Evolutionary conservation across 1,140 invertebrate species (phyloP).

Genomic region (Saccostrea echinata): DNA sequence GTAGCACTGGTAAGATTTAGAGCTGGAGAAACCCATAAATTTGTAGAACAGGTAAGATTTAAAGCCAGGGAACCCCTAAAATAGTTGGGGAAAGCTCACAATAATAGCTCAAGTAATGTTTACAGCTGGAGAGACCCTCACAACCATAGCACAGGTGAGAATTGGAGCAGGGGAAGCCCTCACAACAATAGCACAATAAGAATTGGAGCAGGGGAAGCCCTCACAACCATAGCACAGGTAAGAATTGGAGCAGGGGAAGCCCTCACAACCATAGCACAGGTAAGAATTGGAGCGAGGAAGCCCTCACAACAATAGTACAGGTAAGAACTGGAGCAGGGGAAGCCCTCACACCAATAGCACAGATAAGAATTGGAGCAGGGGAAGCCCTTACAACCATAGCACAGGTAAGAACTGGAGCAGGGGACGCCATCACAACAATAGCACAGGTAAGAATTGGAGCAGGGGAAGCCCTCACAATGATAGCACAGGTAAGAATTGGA

Average conservation of each 20-base stretch:
- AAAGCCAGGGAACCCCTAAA: no score
- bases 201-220: no score
- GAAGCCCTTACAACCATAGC: neutral
- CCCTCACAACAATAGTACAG: slow-evolving; percentile 89
- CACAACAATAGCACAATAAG: neutral
- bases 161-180: no score
- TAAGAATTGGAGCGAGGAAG: slow-evolving; percentile 85
- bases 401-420: no score
- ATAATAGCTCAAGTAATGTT: neutral
- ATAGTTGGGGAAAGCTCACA: no score
- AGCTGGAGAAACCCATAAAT: slow-evolving; percentile 90
- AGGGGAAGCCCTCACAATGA: slow-evolving; percentile 92
- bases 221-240: slow-evolving; percentile 82
- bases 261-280: slow-evolving; percentile 88
- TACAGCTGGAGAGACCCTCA: no score
- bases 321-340: slow-evolving; percentile 87
- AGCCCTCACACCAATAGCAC: slow-evolving; percentile 89
- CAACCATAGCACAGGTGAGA: no score
- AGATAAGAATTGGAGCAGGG: no score
- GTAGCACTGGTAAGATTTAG: slow-evolving; percentile 85
- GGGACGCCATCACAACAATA: no score
- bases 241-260: slow-evolving; percentile 91
- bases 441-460: slow-evolving; percentile 90
- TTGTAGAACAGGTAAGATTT: slow-evolving; percentile 83
- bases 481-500: slow-evolving; percentile 82